A percentile compares a stretch with the other conserved stretches of the same genome.
phyloP scores from a whole-genome alignment of 2,797 vertebrate species.

The Aplochiton taeniatus region DNA sequence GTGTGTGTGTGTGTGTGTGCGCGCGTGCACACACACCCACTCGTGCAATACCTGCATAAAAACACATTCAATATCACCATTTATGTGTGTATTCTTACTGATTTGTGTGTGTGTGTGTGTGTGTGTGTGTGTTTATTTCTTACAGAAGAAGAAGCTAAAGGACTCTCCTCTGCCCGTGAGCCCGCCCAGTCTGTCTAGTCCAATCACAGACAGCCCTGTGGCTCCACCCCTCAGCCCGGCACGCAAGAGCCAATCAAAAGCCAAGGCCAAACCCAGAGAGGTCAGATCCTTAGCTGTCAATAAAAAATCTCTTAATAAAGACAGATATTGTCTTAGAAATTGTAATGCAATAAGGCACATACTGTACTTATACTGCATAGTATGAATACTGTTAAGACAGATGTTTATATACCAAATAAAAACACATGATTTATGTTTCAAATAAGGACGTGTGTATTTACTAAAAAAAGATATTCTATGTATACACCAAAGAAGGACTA shows the following conservation, averaged over 20 bases:
- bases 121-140: slow-evolving; percentile 47
- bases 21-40: neutral
- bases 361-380: too few species aligned
- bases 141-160: slow-evolving; percentile 89
- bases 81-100: neutral
- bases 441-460: too few species aligned
- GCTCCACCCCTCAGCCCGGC: slow-evolving; percentile 73
- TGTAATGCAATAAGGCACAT: too few species aligned
- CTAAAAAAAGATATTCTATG: too few species aligned
- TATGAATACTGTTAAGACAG: too few species aligned
- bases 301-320: neutral
- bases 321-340: too few species aligned
- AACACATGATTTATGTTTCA: too few species aligned
- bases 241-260: slow-evolving; percentile 82
- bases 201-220: slow-evolving; percentile 73
- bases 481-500: too few species aligned
- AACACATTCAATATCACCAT: too few species aligned
- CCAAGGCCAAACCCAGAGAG: slow-evolving; percentile 86
- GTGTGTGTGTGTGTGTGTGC: slow-evolving; percentile 14
- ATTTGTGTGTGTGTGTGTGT: slow-evolving; percentile 14
- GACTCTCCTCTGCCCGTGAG: slow-evolving; percentile 75
- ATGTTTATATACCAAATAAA: too few species aligned
- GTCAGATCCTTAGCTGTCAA: slow-evolving; percentile 63
- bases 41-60: too few species aligned
- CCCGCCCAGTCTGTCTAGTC: slow-evolving; percentile 69